Base-by-base conservation (phyloP, 2,888 invertebrate species). In the Aspidiotus destructor region DNA sequence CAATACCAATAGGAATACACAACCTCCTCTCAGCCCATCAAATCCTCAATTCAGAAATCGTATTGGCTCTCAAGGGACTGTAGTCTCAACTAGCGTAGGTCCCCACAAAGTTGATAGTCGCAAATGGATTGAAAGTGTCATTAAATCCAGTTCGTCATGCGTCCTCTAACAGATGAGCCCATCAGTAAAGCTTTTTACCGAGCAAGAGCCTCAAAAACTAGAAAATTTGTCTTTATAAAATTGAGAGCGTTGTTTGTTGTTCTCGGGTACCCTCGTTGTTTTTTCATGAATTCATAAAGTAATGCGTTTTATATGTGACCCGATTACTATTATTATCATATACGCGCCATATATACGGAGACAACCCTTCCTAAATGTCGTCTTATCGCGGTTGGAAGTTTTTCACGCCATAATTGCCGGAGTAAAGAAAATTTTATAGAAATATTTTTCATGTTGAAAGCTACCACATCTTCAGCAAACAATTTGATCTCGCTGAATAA, bases 221-320 rank as follows among this genome's bases (percentile, higher is more conserved):
- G n/a, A n/a, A n/a, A n/a, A n/a, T 60, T n/a, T 42, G 60, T 40
- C 17, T 44, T 55, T 8, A 8, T n/a, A 41, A 60, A 60, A 41
- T 60, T 42, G 60, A 60, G 42, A 60, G 42, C 42, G 60, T 13
- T 60, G 60, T 60, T 60, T 60, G 60, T 60, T 60, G 60, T 60
- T 60, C 41, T 60, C 60, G 42, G 60, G 41, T 60, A 60, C 60
- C 60, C 60, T 60, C 42, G 60, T 60, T 60, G 60, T 60, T 60
- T 60, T 42, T 60, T 60, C 60, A 60, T 60, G 42, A 60, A 41
- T 8, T 11, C 28, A n/a, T n/a, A 41, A 17, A 60, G 60, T n/a
- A 17, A 60, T 41, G 60, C 60, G 60, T 60, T 60, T 44, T 60
- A 60, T 60, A 60, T 60, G 60, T 60, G 60, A 60, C 60, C 60